A percentile compares a stretch with the other conserved stretches of the same genome.
Conservation (phyloP, 37 sponge, comb jelly and placozoan species). For the Cliona cf. orientalis region DNA sequence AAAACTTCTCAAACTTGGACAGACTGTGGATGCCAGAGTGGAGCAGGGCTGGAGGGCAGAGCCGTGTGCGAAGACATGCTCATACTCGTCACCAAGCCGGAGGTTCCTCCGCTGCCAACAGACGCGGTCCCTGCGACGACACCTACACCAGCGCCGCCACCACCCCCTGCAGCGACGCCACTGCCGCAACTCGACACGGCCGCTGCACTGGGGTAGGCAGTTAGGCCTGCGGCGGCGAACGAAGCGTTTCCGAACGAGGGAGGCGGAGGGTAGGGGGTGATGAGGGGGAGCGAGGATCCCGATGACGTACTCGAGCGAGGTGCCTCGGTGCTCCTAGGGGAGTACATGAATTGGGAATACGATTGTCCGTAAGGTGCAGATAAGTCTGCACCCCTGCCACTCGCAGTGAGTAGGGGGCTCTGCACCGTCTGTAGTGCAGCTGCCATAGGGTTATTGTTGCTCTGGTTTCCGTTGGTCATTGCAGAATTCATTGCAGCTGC, state of each 20-base stretch:
- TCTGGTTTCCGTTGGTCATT: slow-evolving; percentile 54
- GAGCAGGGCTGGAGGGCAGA: slow-evolving; percentile 24
- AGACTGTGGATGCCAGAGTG: slow-evolving; percentile 30
- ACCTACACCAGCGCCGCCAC: not conserved
- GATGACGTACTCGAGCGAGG: not conserved
- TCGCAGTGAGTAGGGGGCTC: slow-evolving; percentile 20
- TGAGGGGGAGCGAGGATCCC: slow-evolving; percentile 34
- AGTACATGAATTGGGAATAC: slow-evolving; percentile 52
- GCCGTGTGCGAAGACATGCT: not conserved
- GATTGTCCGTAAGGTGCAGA: slow-evolving; percentile 19
- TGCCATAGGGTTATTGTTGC: slow-evolving; percentile 46
- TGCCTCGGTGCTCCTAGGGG: slow-evolving; percentile 29
- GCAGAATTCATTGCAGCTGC: slow-evolving; percentile 27
- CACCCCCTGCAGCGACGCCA: not conserved
- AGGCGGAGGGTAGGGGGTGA: slow-evolving; percentile 62
- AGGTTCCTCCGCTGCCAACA: not conserved
- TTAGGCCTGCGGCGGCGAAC: not conserved
- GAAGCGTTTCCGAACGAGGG: slow-evolving; percentile 13
- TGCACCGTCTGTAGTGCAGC: too few species aligned
- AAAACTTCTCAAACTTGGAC: not conserved
- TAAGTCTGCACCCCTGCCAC: not conserved
- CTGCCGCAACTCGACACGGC: too few species aligned
- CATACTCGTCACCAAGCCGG: not conserved
- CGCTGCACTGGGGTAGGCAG: too few species aligned
- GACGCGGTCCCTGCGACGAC: not conserved